Base-by-base conservation (phyloP, 2,113 vertebrate species). In the Desmodus rotundus region DNA sequence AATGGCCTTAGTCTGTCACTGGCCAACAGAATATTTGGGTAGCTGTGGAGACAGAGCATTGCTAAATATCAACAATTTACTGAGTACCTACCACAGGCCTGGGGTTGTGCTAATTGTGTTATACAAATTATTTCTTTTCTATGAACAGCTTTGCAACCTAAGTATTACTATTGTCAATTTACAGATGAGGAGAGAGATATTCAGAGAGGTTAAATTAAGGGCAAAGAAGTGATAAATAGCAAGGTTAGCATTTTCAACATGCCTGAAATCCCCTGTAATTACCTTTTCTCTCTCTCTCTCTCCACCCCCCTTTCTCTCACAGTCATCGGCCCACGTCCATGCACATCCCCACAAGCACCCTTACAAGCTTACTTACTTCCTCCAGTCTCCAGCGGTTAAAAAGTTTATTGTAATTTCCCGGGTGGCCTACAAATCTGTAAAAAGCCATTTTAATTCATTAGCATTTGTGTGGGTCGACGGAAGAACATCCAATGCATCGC, bases 351-450 rank as follows among this genome's bases (percentile, higher is more conserved):
- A 67, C 17, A 67, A 20, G 58, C 61, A 65, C 80, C 45, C 74
- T 65, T 45, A 73, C 17, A 91, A 22, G 15, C 4, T 95, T 95
- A 98, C 98, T 99, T 98, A 99, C 99, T 99, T 99, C 99, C 97
- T 99, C 99, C 96, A 99, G 98, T 96, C 99, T 99, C 99, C 99
- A 99, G 96, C 99, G 99, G 97, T 99, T 99, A 97, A 99, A 99
- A 96, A 99, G 99, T 98, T 99, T 99, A 98, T 99, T 99, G 98
- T 99, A 99, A 96, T 99, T 99, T 96, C 99, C 99, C 76, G 99
- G 99, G 96, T 99, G 99, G 87, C 99, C 99, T 93, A 99, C 99
- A 98, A 99, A 99, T 98, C 99, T 99, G 97, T 82, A 98, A 98
- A 97, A 97, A 10, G 72, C 36, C 93, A 87, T 97, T 97, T 70